Evolutionary conservation across 2,888 invertebrate genomes (phyloP).

Genomic region (Ochropleura leucogaster): DNA sequence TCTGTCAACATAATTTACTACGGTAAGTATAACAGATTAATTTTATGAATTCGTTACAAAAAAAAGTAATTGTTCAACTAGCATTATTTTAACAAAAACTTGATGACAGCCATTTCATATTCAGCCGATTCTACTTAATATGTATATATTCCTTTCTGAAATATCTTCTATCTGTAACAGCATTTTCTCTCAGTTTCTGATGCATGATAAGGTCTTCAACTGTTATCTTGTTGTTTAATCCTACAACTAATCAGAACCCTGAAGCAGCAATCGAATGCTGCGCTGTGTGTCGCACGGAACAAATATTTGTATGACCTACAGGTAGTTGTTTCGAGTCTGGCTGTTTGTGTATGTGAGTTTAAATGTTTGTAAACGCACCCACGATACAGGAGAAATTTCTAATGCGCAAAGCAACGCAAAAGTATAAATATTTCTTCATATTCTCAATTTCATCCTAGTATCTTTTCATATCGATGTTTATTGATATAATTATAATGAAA

Average conservation of each 20-base stretch:
- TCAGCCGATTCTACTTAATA: background rate
- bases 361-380: too few relatives aligned
- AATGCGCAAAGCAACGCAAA: too few relatives aligned
- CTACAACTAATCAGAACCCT: background rate
- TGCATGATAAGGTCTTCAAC: background rate
- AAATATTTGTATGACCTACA: too few relatives aligned
- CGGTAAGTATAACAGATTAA: background rate
- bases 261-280: too few relatives aligned
- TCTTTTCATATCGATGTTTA: background rate
- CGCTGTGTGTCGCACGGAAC: too few relatives aligned
- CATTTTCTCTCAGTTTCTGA: background rate
- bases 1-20: conserved; percentile 24
- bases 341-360: too few relatives aligned
- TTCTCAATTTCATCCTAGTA: background rate
- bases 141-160: background rate
- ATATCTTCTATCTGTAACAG: background rate
- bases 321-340: too few relatives aligned
- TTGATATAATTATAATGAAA: background rate
- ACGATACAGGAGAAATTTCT: too few relatives aligned
- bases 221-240: background rate
- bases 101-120: background rate
- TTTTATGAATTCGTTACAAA: background rate
- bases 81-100: background rate
- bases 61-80: background rate
- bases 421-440: background rate